Base-by-base conservation (phyloP, 1,140 invertebrate genomes). In the Cydia amplana region DNA sequence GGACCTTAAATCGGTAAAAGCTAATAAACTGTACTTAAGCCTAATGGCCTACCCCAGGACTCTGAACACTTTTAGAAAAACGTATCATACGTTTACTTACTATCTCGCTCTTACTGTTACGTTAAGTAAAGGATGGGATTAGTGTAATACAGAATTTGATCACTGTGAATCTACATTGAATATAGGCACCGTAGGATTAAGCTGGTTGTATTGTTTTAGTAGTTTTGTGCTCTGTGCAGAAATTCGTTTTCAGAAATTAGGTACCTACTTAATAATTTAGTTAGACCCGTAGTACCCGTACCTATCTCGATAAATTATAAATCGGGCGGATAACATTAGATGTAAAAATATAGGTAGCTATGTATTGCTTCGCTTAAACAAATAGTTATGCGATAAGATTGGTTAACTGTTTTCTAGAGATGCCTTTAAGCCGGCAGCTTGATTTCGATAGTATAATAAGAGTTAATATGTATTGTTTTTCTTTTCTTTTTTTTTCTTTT, bases 21-120 rank as follows among this genome's bases (percentile, higher is more conserved):
- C 65, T 70, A 70, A 70, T 70, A 70, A 70, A 70, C 65, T 70
- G 65, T 70, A 40, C 36, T 70, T 70, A 70, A 70, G 65, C 65
- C 65, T 70, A 70, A 70, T 70, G 65, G 65, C 16, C 7, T 43
- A 40, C 32, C 25, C 64, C 65, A n/a, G n/a, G 65, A n/a, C 32
- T 32, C 65, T 9, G 65, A 16, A 36, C n/a, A 70, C n/a, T 40
- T 70, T 36, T 28, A 18, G 49, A 18, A 36, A 40, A 18, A n/a
- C 65, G 36, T 70, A 36, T 70, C 65, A 40, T 70, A 43, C 32
- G n/a, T 4, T 4, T 18, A 70, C 32, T 43, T 67, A 32, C 64
- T 32, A 36, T 67, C 28, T 67, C 64, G n/a, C 32, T 70, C 18
- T 36, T 9, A 70, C 65, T 20, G 16, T 18, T 4, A 3, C n/a